Percentiles rank a stretch among this genome's conserved stretches.
These are phyloP conservation scores for Spinus olivaceus DNA, from an alignment of 2,797 vertebrate species.

Conservation along the genomic window DNA sequence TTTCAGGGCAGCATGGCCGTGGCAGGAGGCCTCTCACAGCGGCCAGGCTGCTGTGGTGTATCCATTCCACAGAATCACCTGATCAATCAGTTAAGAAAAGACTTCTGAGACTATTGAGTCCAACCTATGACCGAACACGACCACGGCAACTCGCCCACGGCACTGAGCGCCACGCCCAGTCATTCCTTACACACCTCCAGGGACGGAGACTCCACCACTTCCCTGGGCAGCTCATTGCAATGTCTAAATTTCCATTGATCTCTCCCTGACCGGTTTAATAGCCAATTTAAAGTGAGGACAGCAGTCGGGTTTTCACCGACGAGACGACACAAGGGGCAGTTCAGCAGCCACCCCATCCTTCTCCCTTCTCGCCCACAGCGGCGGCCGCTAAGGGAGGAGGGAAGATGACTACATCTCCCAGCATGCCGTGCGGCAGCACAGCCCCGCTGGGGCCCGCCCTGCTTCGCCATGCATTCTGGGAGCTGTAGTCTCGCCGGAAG, in stretches of 20 bases:
- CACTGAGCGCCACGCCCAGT: background rate
- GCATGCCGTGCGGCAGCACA: background rate
- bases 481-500: slow-evolving; percentile 1
- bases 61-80: background rate
- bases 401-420: background rate
- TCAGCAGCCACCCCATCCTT: fast-evolving
- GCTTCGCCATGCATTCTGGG: background rate
- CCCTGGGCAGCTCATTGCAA: background rate
- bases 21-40: background rate
- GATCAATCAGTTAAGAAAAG: background rate
- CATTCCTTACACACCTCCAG: background rate
- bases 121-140: background rate
- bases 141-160: background rate
- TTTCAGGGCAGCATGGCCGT: fast-evolving
- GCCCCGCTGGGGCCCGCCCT: fast-evolving
- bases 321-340: fast-evolving
- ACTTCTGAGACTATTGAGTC: background rate
- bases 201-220: background rate
- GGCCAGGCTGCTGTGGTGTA: background rate
- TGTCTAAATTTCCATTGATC: background rate
- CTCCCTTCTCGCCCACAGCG: background rate
- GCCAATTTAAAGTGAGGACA: background rate
- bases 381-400: fast-evolving
- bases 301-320: fast-evolving
- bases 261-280: background rate